Conservation (phyloP, 2,113 vertebrate species). For the Seriola quinqueradiata region DNA sequence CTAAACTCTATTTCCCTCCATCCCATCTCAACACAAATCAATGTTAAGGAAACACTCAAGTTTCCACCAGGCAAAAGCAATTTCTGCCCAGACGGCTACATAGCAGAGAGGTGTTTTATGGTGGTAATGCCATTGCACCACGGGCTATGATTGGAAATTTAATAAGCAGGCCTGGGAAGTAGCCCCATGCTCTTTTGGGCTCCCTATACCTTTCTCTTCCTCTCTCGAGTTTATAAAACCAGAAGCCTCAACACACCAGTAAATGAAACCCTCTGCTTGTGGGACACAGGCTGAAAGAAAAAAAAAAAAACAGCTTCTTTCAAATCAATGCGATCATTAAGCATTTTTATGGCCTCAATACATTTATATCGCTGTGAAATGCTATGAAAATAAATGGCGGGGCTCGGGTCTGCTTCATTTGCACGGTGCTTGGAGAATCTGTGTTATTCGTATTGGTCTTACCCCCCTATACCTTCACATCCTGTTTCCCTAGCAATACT, state of each 20-base stretch:
- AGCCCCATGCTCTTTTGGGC: constrained; percentile 67
- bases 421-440: constrained; percentile 58
- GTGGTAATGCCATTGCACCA: constrained; percentile 72
- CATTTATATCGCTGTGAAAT: constrained; percentile 56
- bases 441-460: constrained; percentile 60
- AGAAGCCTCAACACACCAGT: constrained; percentile 64
- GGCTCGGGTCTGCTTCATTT: constrained; percentile 63
- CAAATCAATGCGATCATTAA: constrained; percentile 79
- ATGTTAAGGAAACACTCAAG: constrained; percentile 74
- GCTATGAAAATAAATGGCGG: constrained; percentile 62
- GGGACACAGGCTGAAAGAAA: constrained; percentile 49
- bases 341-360: constrained; percentile 72
- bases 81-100: constrained; percentile 70
- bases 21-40: constrained; percentile 76
- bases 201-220: constrained; percentile 52
- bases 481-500: constrained; percentile 79
- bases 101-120: constrained; percentile 78
- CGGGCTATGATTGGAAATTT: constrained; percentile 83
- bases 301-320: constrained; percentile 60
- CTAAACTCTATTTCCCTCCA: constrained; percentile 67
- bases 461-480: constrained; percentile 73
- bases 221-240: constrained; percentile 69
- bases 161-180: constrained; percentile 78
- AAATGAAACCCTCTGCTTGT: constrained; percentile 77
- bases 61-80: constrained; percentile 73